Evolutionary conservation across 92 coral and sea anemone genomes (phyloP).

Genomic region (Metridium senile): DNA sequence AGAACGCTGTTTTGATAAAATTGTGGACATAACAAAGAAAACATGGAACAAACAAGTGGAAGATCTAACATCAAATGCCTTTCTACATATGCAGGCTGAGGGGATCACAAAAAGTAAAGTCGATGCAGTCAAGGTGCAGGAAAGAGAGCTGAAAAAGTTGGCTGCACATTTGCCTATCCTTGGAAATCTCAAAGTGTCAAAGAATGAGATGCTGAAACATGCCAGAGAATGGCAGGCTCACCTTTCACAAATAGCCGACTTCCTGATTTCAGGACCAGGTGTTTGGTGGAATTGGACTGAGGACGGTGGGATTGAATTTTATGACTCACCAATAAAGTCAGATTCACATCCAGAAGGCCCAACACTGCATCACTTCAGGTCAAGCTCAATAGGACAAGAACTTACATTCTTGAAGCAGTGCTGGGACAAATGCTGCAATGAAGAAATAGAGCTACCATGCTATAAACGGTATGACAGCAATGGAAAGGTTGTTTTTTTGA

Average conservation of each 20-base stretch:
- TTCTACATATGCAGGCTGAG: slow-evolving; percentile 37
- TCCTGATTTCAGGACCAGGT: slow-evolving; percentile 45
- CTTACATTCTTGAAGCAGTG: neutral
- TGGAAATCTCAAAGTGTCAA: slow-evolving; percentile 37
- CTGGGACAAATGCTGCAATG: slow-evolving; percentile 15
- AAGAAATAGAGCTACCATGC: slow-evolving; percentile 10
- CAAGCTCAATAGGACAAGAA: slow-evolving; percentile 23
- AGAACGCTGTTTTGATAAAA: slow-evolving; percentile 27
- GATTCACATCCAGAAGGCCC: slow-evolving; percentile 47
- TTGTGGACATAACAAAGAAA: slow-evolving; percentile 38
- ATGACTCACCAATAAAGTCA: slow-evolving; percentile 47
- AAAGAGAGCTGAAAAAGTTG: slow-evolving; percentile 38
- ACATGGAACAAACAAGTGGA: slow-evolving; percentile 38
- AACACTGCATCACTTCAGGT: slow-evolving; percentile 60
- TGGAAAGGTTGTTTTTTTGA: neutral
- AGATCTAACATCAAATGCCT: slow-evolving; percentile 27
- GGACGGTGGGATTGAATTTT: slow-evolving; percentile 55
- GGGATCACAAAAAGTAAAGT: slow-evolving; percentile 14
- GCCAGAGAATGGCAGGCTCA: slow-evolving; percentile 53
- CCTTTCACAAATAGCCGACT: slow-evolving; percentile 46
- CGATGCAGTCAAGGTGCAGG: slow-evolving; percentile 32
- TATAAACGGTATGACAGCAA: neutral
- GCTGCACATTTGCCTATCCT: slow-evolving; percentile 32
- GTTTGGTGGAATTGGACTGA: slow-evolving; percentile 51
- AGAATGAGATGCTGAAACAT: slow-evolving; percentile 22